A percentile compares a stretch with the other conserved stretches of the same genome.
phyloP scores from a whole-genome alignment of 2,888 invertebrate genomes.

The Tetrapedia diversipes region DNA sequence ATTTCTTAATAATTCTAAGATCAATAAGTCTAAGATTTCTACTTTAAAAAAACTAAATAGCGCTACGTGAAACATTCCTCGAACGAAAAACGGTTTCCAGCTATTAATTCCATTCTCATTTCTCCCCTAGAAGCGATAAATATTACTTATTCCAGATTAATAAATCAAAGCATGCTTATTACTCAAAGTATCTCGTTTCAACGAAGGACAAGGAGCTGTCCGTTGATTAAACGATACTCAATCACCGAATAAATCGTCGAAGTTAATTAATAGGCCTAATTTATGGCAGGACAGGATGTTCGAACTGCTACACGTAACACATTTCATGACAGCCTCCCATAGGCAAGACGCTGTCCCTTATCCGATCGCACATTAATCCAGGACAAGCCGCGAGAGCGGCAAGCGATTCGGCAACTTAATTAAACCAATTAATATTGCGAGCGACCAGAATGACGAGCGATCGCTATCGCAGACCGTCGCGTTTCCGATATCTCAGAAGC shows the following conservation, averaged over 20 bases:
- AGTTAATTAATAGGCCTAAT: constrained; percentile 51
- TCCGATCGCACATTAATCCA: constrained; percentile 67
- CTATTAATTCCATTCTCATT: no score
- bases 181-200: background rate
- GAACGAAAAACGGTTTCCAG: no score
- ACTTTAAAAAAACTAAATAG: no score
- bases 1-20: no score
- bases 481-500: constrained; percentile 59
- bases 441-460: constrained; percentile 47
- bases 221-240: constrained; percentile 28
- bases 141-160: no score
- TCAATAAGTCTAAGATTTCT: no score
- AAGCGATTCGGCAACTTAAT: constrained; percentile 67
- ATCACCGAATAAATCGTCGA: constrained; percentile 52
- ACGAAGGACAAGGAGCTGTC: background rate
- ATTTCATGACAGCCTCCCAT: constrained; percentile 42
- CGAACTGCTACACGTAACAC: constrained; percentile 43
- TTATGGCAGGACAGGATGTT: constrained; percentile 5
- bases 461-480: constrained; percentile 40
- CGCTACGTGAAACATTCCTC: no score
- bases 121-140: no score
- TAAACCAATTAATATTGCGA: constrained; percentile 69
- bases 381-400: constrained; percentile 52
- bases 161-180: background rate
- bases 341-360: constrained; percentile 58